Conservation (phyloP, 2,113 vertebrate genomes). For the Labrus mixtus region DNA sequence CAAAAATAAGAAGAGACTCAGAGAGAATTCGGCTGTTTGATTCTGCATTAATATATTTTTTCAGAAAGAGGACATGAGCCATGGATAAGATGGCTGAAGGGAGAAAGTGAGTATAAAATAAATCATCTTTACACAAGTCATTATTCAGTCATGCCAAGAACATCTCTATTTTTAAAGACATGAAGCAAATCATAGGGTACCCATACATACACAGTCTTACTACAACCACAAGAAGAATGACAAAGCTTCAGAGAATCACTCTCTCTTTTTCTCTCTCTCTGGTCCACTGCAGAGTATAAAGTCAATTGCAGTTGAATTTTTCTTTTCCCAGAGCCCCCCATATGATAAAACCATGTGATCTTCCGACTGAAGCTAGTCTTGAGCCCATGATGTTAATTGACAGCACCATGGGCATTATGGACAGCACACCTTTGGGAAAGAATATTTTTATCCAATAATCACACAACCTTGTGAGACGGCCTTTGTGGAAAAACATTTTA, state of each 20-base stretch:
- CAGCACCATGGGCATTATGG: too few species aligned
- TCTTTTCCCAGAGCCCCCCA: too few species aligned
- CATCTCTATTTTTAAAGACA: not conserved
- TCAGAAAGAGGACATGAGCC: slow-evolving; percentile 3
- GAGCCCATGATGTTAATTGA: too few species aligned
- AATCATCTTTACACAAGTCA: not conserved
- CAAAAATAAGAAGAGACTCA: not conserved
- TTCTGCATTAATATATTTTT: slow-evolving; percentile 5
- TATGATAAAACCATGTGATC: too few species aligned
- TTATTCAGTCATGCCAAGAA: slow-evolving; percentile 5
- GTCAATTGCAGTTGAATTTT: too few species aligned
- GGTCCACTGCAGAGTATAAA: too few species aligned
- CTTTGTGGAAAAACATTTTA: too few species aligned
- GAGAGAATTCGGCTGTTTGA: not conserved
- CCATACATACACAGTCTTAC: not conserved
- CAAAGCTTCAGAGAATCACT: not conserved
- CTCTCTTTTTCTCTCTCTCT: too few species aligned
- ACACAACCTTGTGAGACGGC: too few species aligned
- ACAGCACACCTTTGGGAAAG: too few species aligned
- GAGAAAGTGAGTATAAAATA: not conserved
- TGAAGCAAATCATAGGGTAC: not conserved
- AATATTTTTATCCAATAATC: too few species aligned
- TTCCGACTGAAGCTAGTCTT: too few species aligned
- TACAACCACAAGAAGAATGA: not conserved
- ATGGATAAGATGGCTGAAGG: not conserved